Percentiles rank a stretch among this genome's conserved stretches.
These are phyloP conservation scores for Mionectes olivaceus DNA, from an alignment of 2,797 vertebrate genomes.

Conservation along the genomic window DNA sequence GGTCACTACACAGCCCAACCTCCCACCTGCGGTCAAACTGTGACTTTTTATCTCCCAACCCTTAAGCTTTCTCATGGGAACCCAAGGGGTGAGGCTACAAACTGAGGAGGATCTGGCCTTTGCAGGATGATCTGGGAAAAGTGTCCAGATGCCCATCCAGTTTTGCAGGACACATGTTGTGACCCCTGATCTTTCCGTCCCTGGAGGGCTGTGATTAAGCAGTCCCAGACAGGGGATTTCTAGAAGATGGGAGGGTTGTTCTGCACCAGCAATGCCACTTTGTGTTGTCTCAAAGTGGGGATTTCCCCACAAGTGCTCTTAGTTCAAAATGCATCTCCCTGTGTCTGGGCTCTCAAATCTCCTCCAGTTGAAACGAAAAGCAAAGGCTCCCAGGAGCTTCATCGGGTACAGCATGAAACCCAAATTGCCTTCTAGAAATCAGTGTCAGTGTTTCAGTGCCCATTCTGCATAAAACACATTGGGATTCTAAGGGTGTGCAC, in stretches of 20 bases:
- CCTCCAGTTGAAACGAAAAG: background rate
- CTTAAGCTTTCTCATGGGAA: background rate
- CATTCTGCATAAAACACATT: background rate
- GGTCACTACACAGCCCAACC: accelerated
- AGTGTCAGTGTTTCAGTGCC: background rate
- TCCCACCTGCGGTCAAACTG: background rate
- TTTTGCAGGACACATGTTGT: background rate
- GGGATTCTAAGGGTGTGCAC: background rate
- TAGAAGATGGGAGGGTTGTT: background rate
- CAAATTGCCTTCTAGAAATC: background rate
- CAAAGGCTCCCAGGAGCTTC: background rate
- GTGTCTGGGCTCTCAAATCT: background rate
- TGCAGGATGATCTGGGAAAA: background rate
- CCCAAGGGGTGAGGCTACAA: background rate
- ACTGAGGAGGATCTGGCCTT: background rate
- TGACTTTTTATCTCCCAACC: background rate
- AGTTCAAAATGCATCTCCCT: background rate
- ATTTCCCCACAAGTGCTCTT: background rate
- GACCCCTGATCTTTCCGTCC: background rate
- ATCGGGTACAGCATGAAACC: background rate
- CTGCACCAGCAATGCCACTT: background rate
- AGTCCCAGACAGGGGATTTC: background rate
- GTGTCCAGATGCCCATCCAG: background rate
- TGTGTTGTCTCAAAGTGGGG: accelerated
- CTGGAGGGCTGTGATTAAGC: background rate